Evolutionary conservation across 2,797 vertebrate genomes (phyloP), one percentile per base, ranked within the genome.

Genomic region (Champsocephalus esox): DNA sequence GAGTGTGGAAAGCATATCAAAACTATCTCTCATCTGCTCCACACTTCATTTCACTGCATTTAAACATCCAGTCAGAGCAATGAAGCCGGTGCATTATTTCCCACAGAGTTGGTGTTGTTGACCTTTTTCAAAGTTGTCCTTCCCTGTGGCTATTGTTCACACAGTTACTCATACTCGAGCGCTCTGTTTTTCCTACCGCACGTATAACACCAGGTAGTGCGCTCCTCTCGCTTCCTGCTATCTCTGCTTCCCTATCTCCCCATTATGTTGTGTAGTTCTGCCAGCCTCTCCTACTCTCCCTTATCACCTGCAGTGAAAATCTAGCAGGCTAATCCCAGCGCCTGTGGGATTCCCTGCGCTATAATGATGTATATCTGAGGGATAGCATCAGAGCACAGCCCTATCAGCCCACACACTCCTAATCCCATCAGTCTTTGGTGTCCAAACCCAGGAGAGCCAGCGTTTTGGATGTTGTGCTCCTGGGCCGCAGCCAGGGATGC

Each of bases 281-380:
- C 80, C 88, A 84, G 78, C 77, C 65, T 85, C 77, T 70, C 77
- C 66, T 83, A 62, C 81, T 59, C 72, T 82, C 78, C 78, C 89
- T 91, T 92, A 92, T 93, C 92, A 93, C 93, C 89, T 92, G 87
- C 81, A 86, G 92, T 83, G 89, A 88, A 90, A 93, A 90, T 92
- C 90, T 79, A 87, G 84, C 75, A 7, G 85, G 88, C 89, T 93
- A 93, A 94, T 93, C 90, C 90, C 85, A 65, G 64, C 13, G 84
- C 92, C 89, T 82, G 77, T 87, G 89, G 92, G 92, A 92, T 87
- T 84, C 88, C 89, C 86, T 83, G 75, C 74, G 77, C 89, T 81
- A 82, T 93, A 90, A 92, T 89, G 92, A 90, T 92, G 80, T 91
- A 83, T 92, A 92, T 93, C 92, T 85, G 86, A 90, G 77, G 86